Evolutionary conservation across 2,113 vertebrate genomes (phyloP).

Genomic region (Pseudonaja textilis): DNA sequence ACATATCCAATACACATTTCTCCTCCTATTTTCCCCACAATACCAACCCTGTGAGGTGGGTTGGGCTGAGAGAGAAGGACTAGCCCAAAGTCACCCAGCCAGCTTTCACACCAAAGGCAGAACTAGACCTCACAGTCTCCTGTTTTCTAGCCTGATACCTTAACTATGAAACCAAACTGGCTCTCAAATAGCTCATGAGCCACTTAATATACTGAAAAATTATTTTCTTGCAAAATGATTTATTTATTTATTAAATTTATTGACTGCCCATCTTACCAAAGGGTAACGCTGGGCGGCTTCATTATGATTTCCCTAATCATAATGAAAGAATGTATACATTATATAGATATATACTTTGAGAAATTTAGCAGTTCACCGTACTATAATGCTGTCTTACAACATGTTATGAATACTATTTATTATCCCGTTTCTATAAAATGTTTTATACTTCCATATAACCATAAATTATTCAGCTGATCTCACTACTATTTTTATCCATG

Average conservation of each 20-base stretch:
- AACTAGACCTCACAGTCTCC: not conserved
- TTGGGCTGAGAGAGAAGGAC: not conserved
- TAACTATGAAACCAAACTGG: not conserved
- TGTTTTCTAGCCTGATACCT: not conserved
- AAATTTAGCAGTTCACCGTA: conserved; percentile 18
- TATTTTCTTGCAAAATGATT: conserved; percentile 25
- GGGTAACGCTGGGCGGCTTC: not conserved
- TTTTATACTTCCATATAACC: not conserved
- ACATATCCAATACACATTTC: not conserved
- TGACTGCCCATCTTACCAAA: not conserved
- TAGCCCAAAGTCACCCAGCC: not conserved
- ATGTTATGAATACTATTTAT: not conserved
- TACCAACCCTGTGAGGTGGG: not conserved
- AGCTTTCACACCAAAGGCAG: not conserved
- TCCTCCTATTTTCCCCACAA: not conserved
- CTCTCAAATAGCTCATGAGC: conserved; percentile 9
- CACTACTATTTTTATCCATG: not conserved
- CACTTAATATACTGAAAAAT: conserved; percentile 25
- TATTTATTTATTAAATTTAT: not conserved
- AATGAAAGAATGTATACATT: conserved; percentile 35
- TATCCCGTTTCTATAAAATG: conserved; percentile 10
- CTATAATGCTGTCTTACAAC: fast-evolving
- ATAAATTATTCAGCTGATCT: conserved; percentile 13
- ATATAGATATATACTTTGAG: not conserved
- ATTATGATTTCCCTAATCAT: conserved; percentile 6